Evolutionary conservation across 1,140 invertebrate genomes (phyloP).

Genomic region (Fopius arisanus): DNA sequence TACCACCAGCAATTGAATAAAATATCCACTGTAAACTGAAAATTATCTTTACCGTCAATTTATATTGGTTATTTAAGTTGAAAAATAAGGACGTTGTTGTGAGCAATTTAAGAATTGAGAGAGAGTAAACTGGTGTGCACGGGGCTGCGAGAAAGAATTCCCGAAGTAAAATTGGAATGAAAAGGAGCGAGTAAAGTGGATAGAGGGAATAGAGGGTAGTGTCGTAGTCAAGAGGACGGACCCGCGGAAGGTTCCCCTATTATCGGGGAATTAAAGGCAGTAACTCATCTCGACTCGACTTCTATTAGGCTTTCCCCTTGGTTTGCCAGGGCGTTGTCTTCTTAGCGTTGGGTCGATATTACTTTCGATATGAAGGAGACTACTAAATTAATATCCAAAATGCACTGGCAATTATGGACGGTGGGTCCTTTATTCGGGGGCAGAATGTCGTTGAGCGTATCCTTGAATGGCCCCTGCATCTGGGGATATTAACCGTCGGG

Average conservation of each 20-base stretch:
- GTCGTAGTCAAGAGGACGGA: conserved; percentile 25
- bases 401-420: conserved; percentile 60
- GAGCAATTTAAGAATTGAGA: too few relatives aligned
- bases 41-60: too few relatives aligned
- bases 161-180: neutral
- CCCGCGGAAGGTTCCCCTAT: conserved; percentile 45
- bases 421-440: conserved; percentile 40
- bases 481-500: conserved; percentile 33
- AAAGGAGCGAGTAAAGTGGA: neutral
- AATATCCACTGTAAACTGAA: too few relatives aligned
- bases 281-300: conserved; percentile 59
- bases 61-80: too few relatives aligned
- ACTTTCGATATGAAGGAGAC: conserved; percentile 63
- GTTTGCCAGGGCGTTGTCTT: neutral
- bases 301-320: conserved; percentile 61
- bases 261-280: conserved; percentile 62
- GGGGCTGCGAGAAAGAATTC: too few relatives aligned
- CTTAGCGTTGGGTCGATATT: conserved; percentile 51
- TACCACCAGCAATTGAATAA: too few relatives aligned
- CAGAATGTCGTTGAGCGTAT: conserved; percentile 34
- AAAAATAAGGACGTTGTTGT: too few relatives aligned
- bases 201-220: neutral
- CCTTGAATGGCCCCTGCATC: conserved; percentile 34
- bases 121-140: too few relatives aligned
- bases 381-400: conserved; percentile 63